Conservation (phyloP, 92 coral and sea anemone genomes). For the Palythoa grandis region DNA sequence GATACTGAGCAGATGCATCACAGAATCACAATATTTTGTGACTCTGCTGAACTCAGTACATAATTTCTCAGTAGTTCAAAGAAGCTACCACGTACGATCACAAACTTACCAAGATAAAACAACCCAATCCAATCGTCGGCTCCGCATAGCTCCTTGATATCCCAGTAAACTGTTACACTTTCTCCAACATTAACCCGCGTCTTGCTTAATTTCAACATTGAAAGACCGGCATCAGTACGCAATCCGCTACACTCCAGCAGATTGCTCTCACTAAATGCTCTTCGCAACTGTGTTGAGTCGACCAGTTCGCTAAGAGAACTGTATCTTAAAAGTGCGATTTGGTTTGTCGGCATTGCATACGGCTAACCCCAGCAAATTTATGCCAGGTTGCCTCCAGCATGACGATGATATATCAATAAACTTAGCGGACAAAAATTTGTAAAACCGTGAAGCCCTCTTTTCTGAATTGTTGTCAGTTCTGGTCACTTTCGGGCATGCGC, state of each 20-base stretch:
- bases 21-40: constrained; percentile 3
- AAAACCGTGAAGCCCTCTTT: constrained; percentile 29
- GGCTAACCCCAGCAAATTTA: constrained; percentile 23
- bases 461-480: constrained; percentile 62
- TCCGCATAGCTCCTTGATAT: constrained; percentile 86
- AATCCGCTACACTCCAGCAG: constrained; percentile 37
- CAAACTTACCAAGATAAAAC: constrained; percentile 87
- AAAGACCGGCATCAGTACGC: constrained; percentile 47
- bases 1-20: constrained; percentile 1
- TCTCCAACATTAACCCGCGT: constrained; percentile 93
- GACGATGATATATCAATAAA: neutral
- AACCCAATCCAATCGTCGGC: constrained; percentile 98
- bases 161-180: constrained; percentile 97
- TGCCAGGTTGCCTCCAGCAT: constrained; percentile 57
- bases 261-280: constrained; percentile 61
- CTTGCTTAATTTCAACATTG: constrained; percentile 91
- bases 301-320: constrained; percentile 58
- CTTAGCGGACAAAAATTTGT: neutral
- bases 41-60: neutral
- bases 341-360: constrained; percentile 76
- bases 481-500: constrained; percentile 58
- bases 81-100: neutral
- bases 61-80: neutral
- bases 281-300: constrained; percentile 50
- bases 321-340: constrained; percentile 76